Conservation (phyloP, 2,797 vertebrate species). For the Danio kyathit region DNA sequence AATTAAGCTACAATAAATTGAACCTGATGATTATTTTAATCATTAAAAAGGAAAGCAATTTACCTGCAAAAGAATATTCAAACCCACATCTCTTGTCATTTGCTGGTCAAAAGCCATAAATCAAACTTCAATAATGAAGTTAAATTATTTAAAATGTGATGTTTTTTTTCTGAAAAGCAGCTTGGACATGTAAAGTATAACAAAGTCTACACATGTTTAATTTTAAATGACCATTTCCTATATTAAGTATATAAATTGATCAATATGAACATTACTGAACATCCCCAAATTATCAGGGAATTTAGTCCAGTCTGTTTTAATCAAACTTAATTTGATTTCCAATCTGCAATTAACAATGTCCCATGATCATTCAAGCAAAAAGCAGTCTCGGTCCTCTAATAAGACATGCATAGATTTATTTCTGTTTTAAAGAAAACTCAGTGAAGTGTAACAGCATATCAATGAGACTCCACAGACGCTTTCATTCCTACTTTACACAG, state of each 20-base stretch:
- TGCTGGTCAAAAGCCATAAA: no score
- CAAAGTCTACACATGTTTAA: not conserved
- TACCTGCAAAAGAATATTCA: no score
- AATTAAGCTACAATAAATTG: no score
- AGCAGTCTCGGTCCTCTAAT: slow-evolving; percentile 46
- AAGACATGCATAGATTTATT: slow-evolving; percentile 21
- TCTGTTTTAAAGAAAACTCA: slow-evolving; percentile 37
- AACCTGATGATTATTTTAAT: no score
- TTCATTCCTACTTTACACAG: not conserved
- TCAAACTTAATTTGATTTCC: slow-evolving; percentile 25
- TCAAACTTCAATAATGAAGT: no score
- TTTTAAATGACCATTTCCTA: not conserved
- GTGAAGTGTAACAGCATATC: slow-evolving; percentile 39
- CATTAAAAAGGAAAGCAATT: no score
- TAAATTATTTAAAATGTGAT: no score
- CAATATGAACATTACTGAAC: not conserved
- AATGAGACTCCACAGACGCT: not conserved
- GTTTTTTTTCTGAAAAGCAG: no score
- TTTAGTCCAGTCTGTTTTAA: not conserved
- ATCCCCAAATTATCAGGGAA: not conserved
- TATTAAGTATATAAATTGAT: not conserved
- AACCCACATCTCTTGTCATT: no score
- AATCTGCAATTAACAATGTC: slow-evolving; percentile 30
- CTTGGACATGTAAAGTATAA: no score
- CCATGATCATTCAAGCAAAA: slow-evolving; percentile 33